Base-by-base conservation (phyloP, 2,797 vertebrate genomes). In the Manis pentadactyla region DNA sequence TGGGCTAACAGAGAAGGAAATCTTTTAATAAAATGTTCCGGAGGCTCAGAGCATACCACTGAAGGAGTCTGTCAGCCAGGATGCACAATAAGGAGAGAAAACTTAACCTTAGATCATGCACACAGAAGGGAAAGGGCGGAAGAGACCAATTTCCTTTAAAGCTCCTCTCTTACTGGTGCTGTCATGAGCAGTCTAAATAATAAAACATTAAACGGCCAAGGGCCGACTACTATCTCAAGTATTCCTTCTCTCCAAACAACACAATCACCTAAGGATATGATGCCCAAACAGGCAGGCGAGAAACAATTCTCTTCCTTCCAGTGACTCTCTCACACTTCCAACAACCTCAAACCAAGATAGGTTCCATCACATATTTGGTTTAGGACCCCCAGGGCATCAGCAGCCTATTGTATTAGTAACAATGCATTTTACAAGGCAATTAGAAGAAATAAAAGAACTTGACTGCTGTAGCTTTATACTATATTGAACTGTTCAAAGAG, bases 401-500 rank as follows among this genome's bases (percentile, higher is more conserved):
- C 34, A n/a, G 42, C n/a, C 86, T 68, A 64, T n/a, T 55, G 39
- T 57, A 82, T 34, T n/a, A 87, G 49, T 34, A 87, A 88, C 25
- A 73, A 49, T 42, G 61, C 53, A 84, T 71, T 87, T 94, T 55
- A 66, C 57, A 91, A 91, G 87, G 66, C n/a, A 86, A 90, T 73
- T 18, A 61, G 59, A 87, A 79, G 57, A 96, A 79, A 77, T 27
- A 21, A 77, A 68, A 83, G 74, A 57, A 42, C 34, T n/a, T 51
- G 12, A n/a, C 23, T 73, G 83, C 31, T 42, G 21, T 14, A 87
- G 71, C 51, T 49, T 25, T 69, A 61, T 10, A 51, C 61, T 87
- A 81, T 27, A 92, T 0, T 4, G 4, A 87, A 68, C 37, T 87
- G 19, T 87, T 87, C 42, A 90, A 59, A 92, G 1, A 79, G 69